phyloP scores from a whole-genome alignment of 1,140 invertebrate genomes.

The Temnothorax longispinosus region DNA sequence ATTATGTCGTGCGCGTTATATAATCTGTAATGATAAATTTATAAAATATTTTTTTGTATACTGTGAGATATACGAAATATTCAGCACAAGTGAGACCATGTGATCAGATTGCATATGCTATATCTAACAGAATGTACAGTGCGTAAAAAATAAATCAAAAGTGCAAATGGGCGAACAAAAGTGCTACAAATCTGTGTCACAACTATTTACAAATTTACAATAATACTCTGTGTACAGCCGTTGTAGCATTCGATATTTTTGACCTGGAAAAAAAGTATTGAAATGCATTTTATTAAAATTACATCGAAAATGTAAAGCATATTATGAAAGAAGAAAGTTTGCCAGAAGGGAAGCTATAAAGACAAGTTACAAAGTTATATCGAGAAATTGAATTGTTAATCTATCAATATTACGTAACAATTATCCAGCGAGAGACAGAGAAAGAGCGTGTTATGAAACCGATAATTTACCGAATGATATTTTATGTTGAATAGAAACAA shows the following conservation, averaged over 20 bases:
- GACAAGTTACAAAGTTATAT: conserved; percentile 40
- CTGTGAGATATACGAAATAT: conserved; percentile 13
- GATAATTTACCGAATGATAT: neutral
- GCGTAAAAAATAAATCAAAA: conserved; percentile 23
- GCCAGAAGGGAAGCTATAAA: neutral
- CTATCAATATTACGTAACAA: conserved; percentile 18
- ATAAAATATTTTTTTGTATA: conserved; percentile 11
- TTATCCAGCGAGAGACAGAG: conserved; percentile 13
- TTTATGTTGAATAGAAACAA: conserved; percentile 9
- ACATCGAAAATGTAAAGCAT: neutral
- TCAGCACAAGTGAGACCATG: neutral
- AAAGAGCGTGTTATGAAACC: conserved; percentile 30
- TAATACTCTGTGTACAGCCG: conserved; percentile 59
- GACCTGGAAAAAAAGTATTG: conserved; percentile 64
- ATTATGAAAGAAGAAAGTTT: conserved; percentile 32
- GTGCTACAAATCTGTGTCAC: conserved; percentile 62
- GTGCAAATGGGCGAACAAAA: conserved; percentile 53
- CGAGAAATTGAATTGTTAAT: conserved; percentile 30
- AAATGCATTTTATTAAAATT: conserved; percentile 32
- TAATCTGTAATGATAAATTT: conserved; percentile 11
- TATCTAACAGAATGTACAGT: neutral
- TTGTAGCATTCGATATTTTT: conserved; percentile 76
- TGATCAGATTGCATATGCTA: neutral
- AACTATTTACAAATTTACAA: conserved; percentile 72
- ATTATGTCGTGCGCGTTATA: neutral